Conservation (phyloP, 1,140 invertebrate genomes). For the roundworm (Caenorhabditis elegans) region WBcel235 BX284605.5:20669501-20670000, state of each 20-base stretch:
- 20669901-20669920: too few relatives aligned
- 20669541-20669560: neutral
- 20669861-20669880: too few relatives aligned
- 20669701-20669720: conserved; percentile 10
- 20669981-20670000: too few relatives aligned
- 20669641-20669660: neutral
- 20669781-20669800: neutral
- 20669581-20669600: conserved; percentile 26
- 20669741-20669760: conserved; percentile 20
- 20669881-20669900: too few relatives aligned
- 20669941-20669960: too few relatives aligned
- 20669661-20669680: neutral
- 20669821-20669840: neutral
- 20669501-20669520: neutral
- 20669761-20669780: conserved; percentile 29
- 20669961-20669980: too few relatives aligned
- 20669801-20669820: neutral
- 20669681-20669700: conserved; percentile 8
- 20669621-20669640: neutral
- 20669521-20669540: neutral
- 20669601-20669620: neutral
- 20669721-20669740: conserved; percentile 2
- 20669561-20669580: neutral
- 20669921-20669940: too few relatives aligned
- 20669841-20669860: too few relatives aligned